phyloP scores from a whole-genome alignment of 2,113 vertebrate species.

The Aplodontia rufa region DNA sequence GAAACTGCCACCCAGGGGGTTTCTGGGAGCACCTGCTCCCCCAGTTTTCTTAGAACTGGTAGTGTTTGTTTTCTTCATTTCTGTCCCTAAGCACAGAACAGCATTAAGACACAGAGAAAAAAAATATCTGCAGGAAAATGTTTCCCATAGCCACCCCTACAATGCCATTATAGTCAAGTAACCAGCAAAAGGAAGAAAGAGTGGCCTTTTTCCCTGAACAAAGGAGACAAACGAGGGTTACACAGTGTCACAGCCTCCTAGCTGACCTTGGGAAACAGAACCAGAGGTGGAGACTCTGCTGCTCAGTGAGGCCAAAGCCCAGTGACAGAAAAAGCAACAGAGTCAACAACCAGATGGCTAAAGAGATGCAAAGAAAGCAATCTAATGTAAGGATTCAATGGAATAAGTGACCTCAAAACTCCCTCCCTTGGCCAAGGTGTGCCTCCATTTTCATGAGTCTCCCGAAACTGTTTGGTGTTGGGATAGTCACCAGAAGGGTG shows the following conservation, averaged over 20 bases:
- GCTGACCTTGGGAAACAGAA: not conserved
- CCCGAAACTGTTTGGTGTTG: not conserved
- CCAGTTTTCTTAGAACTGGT: slow-evolving; percentile 36
- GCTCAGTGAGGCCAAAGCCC: not conserved
- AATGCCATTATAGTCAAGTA: not conserved
- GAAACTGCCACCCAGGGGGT: not conserved
- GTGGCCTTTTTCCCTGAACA: not conserved
- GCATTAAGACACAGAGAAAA: not conserved
- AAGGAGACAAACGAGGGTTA: not conserved
- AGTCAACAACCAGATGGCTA: too few relatives aligned
- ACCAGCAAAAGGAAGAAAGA: not conserved
- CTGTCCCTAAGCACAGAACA: not conserved
- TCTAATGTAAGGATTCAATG: accelerated
- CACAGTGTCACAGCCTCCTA: not conserved
- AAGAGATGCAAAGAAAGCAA: not conserved
- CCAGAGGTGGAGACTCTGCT: not conserved
- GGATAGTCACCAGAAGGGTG: not conserved
- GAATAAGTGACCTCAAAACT: not conserved
- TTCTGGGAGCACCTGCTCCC: not conserved
- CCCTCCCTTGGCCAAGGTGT: too few relatives aligned
- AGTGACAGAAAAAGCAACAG: not conserved
- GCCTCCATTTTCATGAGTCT: not conserved
- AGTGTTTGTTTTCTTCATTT: slow-evolving; percentile 21
- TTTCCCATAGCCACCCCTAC: slow-evolving; percentile 4
- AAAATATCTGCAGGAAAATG: not conserved